Base-by-base conservation (phyloP, 2,113 vertebrate genomes). In the Tenrec ecaudatus region DNA sequence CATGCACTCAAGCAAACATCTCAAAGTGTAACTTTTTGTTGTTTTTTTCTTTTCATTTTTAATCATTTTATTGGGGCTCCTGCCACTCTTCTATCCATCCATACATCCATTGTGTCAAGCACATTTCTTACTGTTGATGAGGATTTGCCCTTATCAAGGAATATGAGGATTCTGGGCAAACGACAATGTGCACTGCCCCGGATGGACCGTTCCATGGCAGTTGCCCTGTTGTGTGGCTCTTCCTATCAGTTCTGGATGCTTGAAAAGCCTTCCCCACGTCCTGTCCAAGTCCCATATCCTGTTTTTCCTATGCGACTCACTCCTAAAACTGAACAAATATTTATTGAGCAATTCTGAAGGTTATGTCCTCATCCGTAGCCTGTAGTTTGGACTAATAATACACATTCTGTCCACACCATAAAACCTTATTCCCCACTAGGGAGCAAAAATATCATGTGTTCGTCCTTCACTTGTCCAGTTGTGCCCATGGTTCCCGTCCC, bases 311-410 rank as follows among this genome's bases (percentile, higher is more conserved):
- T 36, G 31, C 68, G 82, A 79, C 62, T 94, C 60, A 82, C 40
- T 91, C 62, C 82, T 31, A 85, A 91, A 82, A 92, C 19, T 9
- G 69, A 64, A 6, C 76, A 91, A 88, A 64, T 57, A 82, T 53
- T 88, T 84, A 43, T 36, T 77, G 75, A 90, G 66, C 64, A 80
- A n/a, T 82, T 73, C 53, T n/a, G 62, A 62, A n/a, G 43, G 94
- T 36, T 64, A 60, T 25, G 23, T 66, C 58, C 43, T 85, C 66
- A 1, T 33, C 57, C 29, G 15, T 14, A 6, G 22, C 47, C 53
- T 80, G 20, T 16, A 9, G 1, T 31, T 89, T 68, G 31, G 25
- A 20, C 27, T 77, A 43, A 25, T 10, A 29, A n/a, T 27, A 36
- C 3, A 43, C 53, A 77, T 77, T 94, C 53, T 38, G 10, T 9